These are phyloP conservation scores for Oligia latruncula DNA, from an alignment of 2,888 invertebrate species.

Conservation along the genomic window DNA sequence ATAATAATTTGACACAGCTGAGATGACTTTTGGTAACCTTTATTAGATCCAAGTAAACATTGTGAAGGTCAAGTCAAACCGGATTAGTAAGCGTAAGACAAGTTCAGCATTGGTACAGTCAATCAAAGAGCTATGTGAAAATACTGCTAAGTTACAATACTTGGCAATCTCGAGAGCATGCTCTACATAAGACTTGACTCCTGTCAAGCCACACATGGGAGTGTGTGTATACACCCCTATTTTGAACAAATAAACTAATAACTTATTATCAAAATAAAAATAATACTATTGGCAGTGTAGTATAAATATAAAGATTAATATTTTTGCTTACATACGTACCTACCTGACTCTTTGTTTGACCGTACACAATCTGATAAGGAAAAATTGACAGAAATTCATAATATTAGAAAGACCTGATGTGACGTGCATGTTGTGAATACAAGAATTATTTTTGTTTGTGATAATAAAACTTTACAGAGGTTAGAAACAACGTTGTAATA, in stretches of 20 bases:
- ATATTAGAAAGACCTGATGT: neutral
- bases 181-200: neutral
- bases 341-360: neutral
- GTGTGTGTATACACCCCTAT: too few species aligned
- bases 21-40: neutral
- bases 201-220: too few species aligned
- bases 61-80: slow-evolving; percentile 19
- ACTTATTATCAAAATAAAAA: neutral
- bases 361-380: neutral
- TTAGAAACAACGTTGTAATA: neutral
- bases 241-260: too few species aligned
- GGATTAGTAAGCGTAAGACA: neutral
- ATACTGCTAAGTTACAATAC: neutral
- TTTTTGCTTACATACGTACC: neutral
- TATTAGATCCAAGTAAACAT: neutral
- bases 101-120: slow-evolving; percentile 2
- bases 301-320: neutral
- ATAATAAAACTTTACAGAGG: too few species aligned
- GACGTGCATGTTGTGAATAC: too few species aligned
- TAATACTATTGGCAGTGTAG: neutral
- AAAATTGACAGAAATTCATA: neutral
- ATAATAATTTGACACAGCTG: too few species aligned
- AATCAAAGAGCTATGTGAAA: neutral
- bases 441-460: too few species aligned
- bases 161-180: neutral